phyloP scores from a whole-genome alignment of 2,888 invertebrate genomes.

The Agrotis segetum region DNA sequence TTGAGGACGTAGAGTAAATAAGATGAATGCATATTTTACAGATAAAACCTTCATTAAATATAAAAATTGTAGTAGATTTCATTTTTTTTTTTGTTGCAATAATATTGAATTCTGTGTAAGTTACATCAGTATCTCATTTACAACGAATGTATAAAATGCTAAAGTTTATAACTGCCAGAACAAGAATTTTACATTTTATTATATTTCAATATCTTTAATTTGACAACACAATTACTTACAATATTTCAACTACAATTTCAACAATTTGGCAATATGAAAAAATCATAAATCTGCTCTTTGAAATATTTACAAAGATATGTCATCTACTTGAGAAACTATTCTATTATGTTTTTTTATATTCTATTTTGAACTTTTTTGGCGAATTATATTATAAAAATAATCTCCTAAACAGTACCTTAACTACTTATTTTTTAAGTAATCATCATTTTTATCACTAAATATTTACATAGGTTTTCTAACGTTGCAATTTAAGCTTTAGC shows the following conservation, averaged over 20 bases:
- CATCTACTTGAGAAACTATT: not conserved
- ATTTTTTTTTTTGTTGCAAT: no score
- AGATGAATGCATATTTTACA: no score
- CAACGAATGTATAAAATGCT: not conserved
- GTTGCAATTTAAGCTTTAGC: not conserved
- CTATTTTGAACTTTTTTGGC: slow-evolving; percentile 60
- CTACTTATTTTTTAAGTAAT: no score
- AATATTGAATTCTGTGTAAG: no score
- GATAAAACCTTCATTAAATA: no score
- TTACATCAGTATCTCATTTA: not conserved
- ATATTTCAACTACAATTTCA: slow-evolving; percentile 25
- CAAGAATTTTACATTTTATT: not conserved
- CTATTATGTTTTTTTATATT: slow-evolving; percentile 21
- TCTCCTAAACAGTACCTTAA: slow-evolving; percentile 5
- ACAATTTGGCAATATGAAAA: slow-evolving; percentile 43
- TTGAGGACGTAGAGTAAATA: no score
- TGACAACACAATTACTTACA: slow-evolving; percentile 4
- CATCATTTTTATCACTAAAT: no score
- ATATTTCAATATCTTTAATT: not conserved
- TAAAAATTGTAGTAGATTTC: no score
- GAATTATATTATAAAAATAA: slow-evolving; percentile 49
- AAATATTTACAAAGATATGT: slow-evolving; percentile 26
- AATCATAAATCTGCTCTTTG: not conserved
- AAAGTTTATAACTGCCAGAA: not conserved
- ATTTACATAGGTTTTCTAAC: slow-evolving; percentile 12